phyloP scores from a whole-genome alignment of 2,888 invertebrate species.

The Tortrix viridana region DNA sequence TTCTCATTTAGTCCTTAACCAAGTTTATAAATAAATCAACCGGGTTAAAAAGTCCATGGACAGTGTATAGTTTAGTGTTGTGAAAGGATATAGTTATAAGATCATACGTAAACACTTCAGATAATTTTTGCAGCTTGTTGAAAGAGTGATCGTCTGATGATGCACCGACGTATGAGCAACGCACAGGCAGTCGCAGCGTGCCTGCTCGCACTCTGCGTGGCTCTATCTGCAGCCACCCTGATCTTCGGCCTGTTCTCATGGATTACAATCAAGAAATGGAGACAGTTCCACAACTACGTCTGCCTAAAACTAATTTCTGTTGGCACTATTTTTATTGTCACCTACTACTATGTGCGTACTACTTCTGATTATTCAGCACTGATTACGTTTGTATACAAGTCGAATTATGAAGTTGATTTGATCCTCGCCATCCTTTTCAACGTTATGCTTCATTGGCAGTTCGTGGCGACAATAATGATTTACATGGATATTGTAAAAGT shows the following conservation, averaged over 20 bases:
- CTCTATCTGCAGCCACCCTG: neutral
- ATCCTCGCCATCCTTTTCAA: neutral
- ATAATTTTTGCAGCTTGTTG: too few relatives aligned
- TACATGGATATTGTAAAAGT: neutral
- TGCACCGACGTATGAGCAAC: neutral
- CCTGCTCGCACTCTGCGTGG: neutral
- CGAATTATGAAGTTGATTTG: neutral
- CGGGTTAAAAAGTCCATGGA: too few relatives aligned
- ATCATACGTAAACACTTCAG: too few relatives aligned
- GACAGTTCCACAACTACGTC: neutral
- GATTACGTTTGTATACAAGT: too few relatives aligned
- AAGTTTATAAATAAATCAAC: too few relatives aligned
- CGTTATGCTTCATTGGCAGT: neutral
- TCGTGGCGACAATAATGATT: neutral
- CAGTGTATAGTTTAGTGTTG: too few relatives aligned
- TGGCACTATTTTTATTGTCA: neutral
- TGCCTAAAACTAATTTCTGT: neutral
- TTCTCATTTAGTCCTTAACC: too few relatives aligned
- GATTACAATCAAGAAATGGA: constrained; percentile 1
- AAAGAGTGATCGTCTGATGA: too few relatives aligned
- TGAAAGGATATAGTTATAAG: too few relatives aligned
- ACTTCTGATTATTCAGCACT: neutral
- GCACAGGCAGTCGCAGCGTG: neutral
- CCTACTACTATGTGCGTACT: neutral
- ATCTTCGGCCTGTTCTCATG: neutral